These are phyloP conservation scores for Enteromius thamalakanensis DNA, from an alignment of 2,797 vertebrate species.

Conservation along the genomic window DNA sequence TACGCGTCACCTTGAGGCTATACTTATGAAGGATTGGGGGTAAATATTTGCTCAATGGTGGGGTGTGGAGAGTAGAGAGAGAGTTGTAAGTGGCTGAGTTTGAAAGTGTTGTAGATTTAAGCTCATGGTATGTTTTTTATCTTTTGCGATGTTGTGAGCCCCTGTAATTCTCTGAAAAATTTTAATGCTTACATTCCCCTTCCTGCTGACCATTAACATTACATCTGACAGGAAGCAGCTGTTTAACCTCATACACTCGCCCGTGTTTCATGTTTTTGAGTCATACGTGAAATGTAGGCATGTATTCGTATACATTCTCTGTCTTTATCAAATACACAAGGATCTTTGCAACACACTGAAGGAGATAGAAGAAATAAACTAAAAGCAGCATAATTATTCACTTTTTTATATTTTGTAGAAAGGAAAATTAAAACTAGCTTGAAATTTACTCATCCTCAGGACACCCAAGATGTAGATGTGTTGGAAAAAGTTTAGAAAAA, in stretches of 20 bases:
- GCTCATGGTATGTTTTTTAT: background rate
- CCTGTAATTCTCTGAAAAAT: background rate
- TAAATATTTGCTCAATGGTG: slow-evolving; percentile 25
- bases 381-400: background rate
- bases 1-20: background rate
- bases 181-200: slow-evolving; percentile 7
- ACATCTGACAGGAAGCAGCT: slow-evolving; percentile 44
- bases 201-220: slow-evolving; percentile 8
- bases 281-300: background rate
- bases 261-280: background rate
- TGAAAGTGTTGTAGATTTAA: slow-evolving; percentile 5
- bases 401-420: background rate
- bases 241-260: background rate
- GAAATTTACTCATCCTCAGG: background rate
- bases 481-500: background rate
- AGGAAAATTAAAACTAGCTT: background rate
- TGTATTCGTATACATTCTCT: background rate
- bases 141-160: background rate
- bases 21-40: slow-evolving; percentile 23
- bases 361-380: background rate
- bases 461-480: background rate
- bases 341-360: background rate
- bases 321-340: background rate
- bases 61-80: background rate
- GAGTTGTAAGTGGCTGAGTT: background rate